These are phyloP conservation scores for Hypena proboscidalis DNA, from an alignment of 2,888 invertebrate species.

Conservation along the genomic window DNA sequence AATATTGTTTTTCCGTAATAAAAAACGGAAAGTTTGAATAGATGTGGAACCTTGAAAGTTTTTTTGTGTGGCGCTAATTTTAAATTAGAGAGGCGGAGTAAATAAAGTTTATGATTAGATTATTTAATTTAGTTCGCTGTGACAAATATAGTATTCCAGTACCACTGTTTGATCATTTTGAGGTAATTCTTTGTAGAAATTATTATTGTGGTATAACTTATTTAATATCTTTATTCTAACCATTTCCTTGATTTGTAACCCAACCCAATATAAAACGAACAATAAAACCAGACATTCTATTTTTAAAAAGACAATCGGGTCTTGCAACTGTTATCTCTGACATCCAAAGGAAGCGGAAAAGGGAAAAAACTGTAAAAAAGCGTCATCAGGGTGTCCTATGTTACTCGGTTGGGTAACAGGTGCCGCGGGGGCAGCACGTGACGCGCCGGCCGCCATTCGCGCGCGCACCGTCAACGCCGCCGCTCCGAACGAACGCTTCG, in stretches of 20 bases:
- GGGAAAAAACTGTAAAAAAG: slow-evolving; percentile 46
- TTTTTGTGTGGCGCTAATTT: slow-evolving; percentile 24
- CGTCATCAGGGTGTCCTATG: slow-evolving; percentile 50
- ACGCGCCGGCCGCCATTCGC: slow-evolving; percentile 77
- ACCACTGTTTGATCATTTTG: no score
- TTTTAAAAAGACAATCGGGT: slow-evolving; percentile 15
- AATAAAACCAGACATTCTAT: slow-evolving; percentile 10
- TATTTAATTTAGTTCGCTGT: no score
- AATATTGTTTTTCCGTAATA: slow-evolving; percentile 48
- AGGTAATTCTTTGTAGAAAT: no score
- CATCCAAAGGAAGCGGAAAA: slow-evolving; percentile 55
- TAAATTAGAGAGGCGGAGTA: slow-evolving; percentile 40
- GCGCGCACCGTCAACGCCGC: slow-evolving; percentile 78
- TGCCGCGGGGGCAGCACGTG: slow-evolving; percentile 69
- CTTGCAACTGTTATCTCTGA: slow-evolving; percentile 25
- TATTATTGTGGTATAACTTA: no score
- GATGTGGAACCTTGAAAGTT: slow-evolving; percentile 43
- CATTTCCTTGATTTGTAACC: no score
- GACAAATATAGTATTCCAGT: no score
- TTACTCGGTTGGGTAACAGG: slow-evolving; percentile 70
- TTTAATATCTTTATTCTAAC: no score
- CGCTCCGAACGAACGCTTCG: slow-evolving; percentile 72
- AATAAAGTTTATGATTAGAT: slow-evolving; percentile 9
- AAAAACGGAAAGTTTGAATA: slow-evolving; percentile 45
- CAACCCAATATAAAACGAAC: neutral